phyloP scores from a whole-genome alignment of 1,140 invertebrate species.

The Goniozus legneri region DNA sequence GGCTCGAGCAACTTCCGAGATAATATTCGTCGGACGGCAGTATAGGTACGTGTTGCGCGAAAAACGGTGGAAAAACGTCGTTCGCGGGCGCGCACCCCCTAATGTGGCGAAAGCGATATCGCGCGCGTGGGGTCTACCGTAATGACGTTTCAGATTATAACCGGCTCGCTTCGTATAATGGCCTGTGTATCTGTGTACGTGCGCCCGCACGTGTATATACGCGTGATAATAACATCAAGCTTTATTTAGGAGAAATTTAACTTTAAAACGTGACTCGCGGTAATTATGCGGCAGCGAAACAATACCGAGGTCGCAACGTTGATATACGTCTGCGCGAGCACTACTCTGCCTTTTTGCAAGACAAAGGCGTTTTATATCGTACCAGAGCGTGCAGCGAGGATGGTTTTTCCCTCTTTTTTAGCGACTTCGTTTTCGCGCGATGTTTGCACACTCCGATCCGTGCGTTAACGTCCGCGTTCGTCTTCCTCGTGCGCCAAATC shows the following conservation, averaged over 20 bases:
- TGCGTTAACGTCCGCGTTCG: too few species aligned
- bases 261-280: conserved; percentile 52
- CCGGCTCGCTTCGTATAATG: conserved; percentile 45
- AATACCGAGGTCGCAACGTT: conserved; percentile 45
- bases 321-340: conserved; percentile 46
- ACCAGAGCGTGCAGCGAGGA: neutral
- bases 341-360: conserved; percentile 44
- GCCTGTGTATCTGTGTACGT: conserved; percentile 22
- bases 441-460: too few species aligned
- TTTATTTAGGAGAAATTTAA: conserved; percentile 55
- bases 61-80: conserved; percentile 35
- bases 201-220: too few species aligned
- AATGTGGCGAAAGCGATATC: conserved; percentile 44
- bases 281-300: conserved; percentile 54
- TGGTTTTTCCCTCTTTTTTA: too few species aligned
- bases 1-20: too few species aligned
- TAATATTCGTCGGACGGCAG: too few species aligned
- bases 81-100: too few species aligned
- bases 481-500: too few species aligned
- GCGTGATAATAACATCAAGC: conserved; percentile 54
- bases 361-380: conserved; percentile 47
- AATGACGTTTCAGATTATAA: conserved; percentile 46
- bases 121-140: too few species aligned
- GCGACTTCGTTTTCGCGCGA: too few species aligned
- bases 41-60: too few species aligned